Conservation (phyloP, 2,113 vertebrate species). For the Python bivittatus region DNA sequence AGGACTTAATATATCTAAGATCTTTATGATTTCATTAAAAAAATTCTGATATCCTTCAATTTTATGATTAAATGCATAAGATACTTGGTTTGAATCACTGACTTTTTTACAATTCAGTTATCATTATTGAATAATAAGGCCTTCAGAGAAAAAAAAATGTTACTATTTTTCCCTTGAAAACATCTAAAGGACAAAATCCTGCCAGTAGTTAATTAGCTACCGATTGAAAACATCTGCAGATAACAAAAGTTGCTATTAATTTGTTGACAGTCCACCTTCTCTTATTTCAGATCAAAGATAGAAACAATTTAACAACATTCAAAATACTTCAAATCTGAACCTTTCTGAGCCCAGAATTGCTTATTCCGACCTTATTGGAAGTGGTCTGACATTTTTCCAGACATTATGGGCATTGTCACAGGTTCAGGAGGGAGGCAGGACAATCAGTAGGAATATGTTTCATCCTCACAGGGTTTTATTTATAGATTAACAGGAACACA, state of each 20-base stretch:
- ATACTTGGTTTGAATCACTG: conserved; percentile 8
- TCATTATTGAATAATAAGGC: not conserved
- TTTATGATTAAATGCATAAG: conserved; percentile 6
- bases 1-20: not conserved
- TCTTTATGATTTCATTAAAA: not conserved
- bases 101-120: not conserved
- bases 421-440: not conserved
- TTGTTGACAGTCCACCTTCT: not conserved
- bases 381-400: not conserved
- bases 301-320: not conserved
- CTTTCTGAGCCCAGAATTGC: not conserved
- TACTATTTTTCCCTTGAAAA: not conserved
- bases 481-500: not conserved
- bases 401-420: not conserved
- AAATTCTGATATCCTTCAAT: not conserved
- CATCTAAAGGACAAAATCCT: not conserved
- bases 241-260: not conserved
- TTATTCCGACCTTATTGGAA: not conserved
- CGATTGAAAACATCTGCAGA: not conserved
- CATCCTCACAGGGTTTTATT: not conserved
- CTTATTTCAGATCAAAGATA: not conserved
- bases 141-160: not conserved
- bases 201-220: accelerated
- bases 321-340: not conserved
- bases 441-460: not conserved